Evolutionary conservation across 1,140 invertebrate genomes (phyloP).

Genomic region (Zaprionus camerounensis): DNA sequence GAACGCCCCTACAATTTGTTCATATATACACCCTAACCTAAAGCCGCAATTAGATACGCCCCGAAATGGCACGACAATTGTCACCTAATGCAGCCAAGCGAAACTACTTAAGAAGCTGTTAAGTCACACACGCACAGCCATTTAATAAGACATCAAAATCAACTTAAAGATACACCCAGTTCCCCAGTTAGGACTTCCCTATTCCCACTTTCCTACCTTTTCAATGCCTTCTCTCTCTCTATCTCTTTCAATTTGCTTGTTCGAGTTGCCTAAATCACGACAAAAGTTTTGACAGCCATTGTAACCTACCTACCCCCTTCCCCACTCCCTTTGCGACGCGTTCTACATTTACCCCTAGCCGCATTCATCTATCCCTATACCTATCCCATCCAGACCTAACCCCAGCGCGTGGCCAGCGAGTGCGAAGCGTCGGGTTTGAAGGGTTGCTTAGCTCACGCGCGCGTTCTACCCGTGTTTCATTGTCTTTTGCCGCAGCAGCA

Average conservation of each 20-base stretch:
- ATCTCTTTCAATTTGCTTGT: not conserved
- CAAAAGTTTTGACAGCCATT: conserved; percentile 77
- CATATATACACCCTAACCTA: conserved; percentile 5
- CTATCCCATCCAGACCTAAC: conserved; percentile 1
- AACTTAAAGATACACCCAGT: conserved; percentile 55
- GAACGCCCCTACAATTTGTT: conserved; percentile 7
- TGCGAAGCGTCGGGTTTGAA: conserved; percentile 30
- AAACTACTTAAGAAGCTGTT: conserved; percentile 77
- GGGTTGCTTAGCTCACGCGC: conserved; percentile 56
- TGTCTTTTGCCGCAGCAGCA: not conserved
- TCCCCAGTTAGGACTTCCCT: not conserved
- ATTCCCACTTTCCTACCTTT: not conserved
- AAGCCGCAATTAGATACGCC: conserved; percentile 30
- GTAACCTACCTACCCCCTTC: conserved; percentile 31
- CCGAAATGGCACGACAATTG: conserved; percentile 44
- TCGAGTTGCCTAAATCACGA: conserved; percentile 56
- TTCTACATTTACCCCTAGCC: conserved; percentile 10
- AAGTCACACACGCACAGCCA: conserved; percentile 58
- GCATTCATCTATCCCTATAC: conserved; percentile 26
- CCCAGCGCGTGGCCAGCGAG: conserved; percentile 69
- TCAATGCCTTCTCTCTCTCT: not conserved
- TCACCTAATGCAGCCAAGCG: conserved; percentile 49
- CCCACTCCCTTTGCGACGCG: conserved; percentile 13
- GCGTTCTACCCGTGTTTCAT: not conserved
- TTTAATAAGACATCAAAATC: conserved; percentile 80